A percentile compares a stretch with the other conserved stretches of the same genome.
phyloP scores from a whole-genome alignment of 2,113 vertebrate genomes.

The Diadophis punctatus region DNA sequence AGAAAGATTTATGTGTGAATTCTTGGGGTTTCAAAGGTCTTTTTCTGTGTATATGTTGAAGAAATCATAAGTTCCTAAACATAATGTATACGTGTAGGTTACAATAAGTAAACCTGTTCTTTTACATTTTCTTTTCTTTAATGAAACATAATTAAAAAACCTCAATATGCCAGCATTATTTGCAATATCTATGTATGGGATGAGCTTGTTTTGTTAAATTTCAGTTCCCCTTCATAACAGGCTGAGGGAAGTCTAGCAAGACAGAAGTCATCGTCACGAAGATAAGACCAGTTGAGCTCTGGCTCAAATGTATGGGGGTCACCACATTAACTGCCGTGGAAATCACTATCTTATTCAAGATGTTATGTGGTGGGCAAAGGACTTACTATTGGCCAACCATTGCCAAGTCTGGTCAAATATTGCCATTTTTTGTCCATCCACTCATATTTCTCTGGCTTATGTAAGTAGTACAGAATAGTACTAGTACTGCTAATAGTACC shows the following conservation, averaged over 20 bases:
- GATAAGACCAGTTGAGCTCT: neutral
- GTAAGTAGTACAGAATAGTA: neutral
- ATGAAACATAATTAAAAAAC: neutral
- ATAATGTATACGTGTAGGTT: neutral
- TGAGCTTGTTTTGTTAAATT: neutral
- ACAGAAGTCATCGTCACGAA: neutral
- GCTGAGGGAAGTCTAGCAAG: neutral
- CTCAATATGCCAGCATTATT: neutral
- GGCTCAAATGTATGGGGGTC: neutral
- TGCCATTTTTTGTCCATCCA: neutral
- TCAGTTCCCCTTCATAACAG: neutral
- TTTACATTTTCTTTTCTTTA: neutral
- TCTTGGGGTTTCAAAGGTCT: fast-evolving
- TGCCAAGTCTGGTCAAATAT: neutral
- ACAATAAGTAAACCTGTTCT: neutral
- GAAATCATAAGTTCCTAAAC: neutral
- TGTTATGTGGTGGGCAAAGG: neutral
- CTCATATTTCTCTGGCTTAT: neutral
- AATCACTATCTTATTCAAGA: neutral
- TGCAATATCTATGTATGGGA: neutral
- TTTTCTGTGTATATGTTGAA: neutral
- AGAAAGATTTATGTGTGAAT: neutral
- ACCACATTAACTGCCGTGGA: neutral
- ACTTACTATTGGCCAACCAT: neutral
- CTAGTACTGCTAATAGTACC: neutral